A percentile compares a stretch with the other conserved stretches of the same genome.
These are phyloP conservation scores for Corythornis cristatus DNA, from an alignment of 2,113 vertebrate genomes.

Conservation along the genomic window DNA sequence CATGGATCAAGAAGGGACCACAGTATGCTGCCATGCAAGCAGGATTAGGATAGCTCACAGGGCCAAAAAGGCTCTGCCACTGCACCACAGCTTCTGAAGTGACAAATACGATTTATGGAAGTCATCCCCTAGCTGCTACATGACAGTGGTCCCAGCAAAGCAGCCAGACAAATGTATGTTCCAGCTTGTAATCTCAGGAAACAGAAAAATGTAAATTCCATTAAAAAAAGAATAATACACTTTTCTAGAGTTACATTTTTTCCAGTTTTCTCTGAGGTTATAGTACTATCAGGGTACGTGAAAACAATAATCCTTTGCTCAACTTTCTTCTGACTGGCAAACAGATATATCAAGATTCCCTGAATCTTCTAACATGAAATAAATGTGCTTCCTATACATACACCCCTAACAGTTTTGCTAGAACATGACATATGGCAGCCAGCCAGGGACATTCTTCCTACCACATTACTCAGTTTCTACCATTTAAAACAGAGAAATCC, in stretches of 20 bases:
- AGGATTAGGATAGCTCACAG: not conserved
- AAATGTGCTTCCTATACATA: not conserved
- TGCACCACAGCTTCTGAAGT: not conserved
- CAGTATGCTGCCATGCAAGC: not conserved
- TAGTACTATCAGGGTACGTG: not conserved
- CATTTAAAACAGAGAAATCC: not conserved
- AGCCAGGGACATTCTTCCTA: not conserved
- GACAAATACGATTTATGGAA: not conserved
- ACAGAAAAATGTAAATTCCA: not conserved
- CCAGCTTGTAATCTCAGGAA: not conserved
- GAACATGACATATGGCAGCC: not conserved
- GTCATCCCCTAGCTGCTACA: not conserved
- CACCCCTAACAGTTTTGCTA: not conserved
- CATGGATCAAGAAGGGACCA: not conserved
- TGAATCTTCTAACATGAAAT: not conserved
- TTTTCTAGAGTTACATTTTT: not conserved
- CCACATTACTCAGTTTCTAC: not conserved
- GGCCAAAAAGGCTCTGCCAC: not conserved
- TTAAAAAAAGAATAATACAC: not conserved
- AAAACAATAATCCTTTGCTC: not conserved
- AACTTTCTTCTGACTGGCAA: not conserved
- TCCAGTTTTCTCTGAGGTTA: not conserved
- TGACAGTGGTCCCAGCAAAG: not conserved
- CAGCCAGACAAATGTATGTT: not conserved
- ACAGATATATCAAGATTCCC: not conserved